Percentiles rank a stretch among this genome's conserved stretches.
phyloP scores from a whole-genome alignment of 2,888 invertebrate genomes.

The Ernsta delagoae region DNA sequence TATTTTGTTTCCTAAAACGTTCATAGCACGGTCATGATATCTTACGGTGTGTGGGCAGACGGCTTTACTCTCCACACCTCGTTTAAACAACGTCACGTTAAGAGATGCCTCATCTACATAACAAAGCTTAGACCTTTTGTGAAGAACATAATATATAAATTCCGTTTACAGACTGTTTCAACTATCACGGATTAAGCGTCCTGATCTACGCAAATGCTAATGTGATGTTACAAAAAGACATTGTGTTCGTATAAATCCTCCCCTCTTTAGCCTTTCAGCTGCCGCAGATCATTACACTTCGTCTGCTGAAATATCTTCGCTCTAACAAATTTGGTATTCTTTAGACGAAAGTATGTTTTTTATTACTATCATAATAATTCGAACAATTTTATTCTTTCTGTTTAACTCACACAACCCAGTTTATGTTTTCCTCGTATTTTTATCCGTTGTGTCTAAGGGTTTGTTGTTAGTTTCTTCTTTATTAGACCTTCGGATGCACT shows the following conservation, averaged over 20 bases:
- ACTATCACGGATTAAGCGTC: not conserved
- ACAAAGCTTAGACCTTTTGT: not conserved
- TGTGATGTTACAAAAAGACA: slow-evolving; percentile 1
- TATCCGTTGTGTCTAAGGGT: no score
- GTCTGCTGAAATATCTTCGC: slow-evolving; percentile 1
- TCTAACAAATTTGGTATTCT: not conserved
- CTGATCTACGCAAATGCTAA: slow-evolving; percentile 1
- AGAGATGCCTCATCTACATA: not conserved
- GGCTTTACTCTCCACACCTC: no score
- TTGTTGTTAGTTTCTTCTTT: no score
- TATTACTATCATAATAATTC: not conserved
- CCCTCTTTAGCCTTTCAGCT: not conserved
- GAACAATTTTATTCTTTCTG: not conserved
- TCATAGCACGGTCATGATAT: no score
- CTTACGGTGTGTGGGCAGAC: no score
- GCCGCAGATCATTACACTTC: not conserved
- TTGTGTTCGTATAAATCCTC: not conserved
- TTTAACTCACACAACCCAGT: no score
- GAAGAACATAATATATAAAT: not conserved
- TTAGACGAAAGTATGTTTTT: not conserved
- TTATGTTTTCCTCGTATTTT: no score
- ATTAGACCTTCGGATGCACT: no score
- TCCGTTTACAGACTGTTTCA: not conserved
- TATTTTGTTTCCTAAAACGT: no score
- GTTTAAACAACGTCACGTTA: no score